Conservation (phyloP, 2,888 invertebrate species). For the Boloria euphrosyne region DNA sequence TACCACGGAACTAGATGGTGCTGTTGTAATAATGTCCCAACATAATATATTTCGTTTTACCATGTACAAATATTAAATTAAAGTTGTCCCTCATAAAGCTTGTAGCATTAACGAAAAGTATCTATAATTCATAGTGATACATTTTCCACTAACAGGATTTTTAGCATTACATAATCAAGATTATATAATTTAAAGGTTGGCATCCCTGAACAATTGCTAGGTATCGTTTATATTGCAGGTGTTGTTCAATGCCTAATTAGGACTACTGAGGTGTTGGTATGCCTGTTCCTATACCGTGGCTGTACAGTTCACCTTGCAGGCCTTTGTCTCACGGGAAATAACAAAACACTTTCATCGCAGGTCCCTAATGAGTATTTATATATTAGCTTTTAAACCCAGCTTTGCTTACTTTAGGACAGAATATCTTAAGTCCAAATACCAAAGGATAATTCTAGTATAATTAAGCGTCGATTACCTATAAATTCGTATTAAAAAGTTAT, state of each 20-base stretch:
- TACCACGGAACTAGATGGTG: too few relatives aligned
- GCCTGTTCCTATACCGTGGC: constrained; percentile 73
- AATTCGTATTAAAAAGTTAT: too few relatives aligned
- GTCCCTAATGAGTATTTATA: constrained; percentile 37
- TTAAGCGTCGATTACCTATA: too few relatives aligned
- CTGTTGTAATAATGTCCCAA: too few relatives aligned
- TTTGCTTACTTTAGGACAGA: background rate
- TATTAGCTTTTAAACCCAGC: constrained; percentile 22
- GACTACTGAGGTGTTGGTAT: constrained; percentile 73
- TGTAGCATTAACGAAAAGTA: too few relatives aligned
- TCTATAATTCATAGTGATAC: too few relatives aligned
- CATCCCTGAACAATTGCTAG: constrained; percentile 62
- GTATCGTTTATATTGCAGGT: constrained; percentile 60
- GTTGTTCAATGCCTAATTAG: constrained; percentile 74
- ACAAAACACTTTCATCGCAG: constrained; percentile 35
- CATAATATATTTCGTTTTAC: too few relatives aligned
- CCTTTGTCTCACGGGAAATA: constrained; percentile 46
- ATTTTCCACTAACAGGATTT: background rate
- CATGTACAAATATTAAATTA: too few relatives aligned
- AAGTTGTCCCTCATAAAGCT: too few relatives aligned
- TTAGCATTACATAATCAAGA: background rate
- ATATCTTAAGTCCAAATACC: background rate
- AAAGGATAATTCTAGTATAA: background rate
- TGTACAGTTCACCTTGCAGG: constrained; percentile 44
- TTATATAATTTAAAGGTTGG: constrained; percentile 6